These are phyloP conservation scores for Leptatherina wallacei DNA, from an alignment of 2,797 vertebrate genomes.

Conservation along the genomic window DNA sequence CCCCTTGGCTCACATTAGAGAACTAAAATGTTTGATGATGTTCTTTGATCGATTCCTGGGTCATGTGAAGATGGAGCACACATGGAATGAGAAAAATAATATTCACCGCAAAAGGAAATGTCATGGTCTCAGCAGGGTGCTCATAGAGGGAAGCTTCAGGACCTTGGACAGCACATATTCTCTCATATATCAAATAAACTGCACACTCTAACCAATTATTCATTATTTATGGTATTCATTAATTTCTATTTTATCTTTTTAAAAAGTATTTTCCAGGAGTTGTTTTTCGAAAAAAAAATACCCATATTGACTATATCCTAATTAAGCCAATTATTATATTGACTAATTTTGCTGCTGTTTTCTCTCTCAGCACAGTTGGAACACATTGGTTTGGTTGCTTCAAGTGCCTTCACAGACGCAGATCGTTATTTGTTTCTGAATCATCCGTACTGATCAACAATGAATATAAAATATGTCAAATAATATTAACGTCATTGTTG, in stretches of 20 bases:
- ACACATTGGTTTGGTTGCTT: neutral
- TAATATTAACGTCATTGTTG: slow-evolving; percentile 12
- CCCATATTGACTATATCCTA: neutral
- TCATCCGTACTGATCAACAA: neutral
- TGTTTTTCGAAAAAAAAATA: neutral
- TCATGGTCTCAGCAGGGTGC: slow-evolving; percentile 2
- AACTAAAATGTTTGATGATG: slow-evolving; percentile 22
- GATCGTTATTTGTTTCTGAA: slow-evolving; percentile 18
- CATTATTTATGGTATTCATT: neutral
- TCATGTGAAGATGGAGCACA: slow-evolving; percentile 16
- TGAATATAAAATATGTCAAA: slow-evolving; percentile 10
- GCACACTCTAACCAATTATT: neutral
- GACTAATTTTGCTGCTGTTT: slow-evolving; percentile 5
- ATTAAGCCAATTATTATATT: slow-evolving; percentile 15
- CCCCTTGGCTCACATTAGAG: slow-evolving; percentile 36
- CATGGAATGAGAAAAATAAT: slow-evolving; percentile 21
- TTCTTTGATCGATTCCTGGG: slow-evolving; percentile 27
- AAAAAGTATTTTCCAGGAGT: neutral
- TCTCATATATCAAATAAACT: neutral
- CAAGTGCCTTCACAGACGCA: neutral
- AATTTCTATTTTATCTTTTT: neutral
- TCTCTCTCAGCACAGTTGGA: neutral
- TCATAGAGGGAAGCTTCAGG: slow-evolving; percentile 25
- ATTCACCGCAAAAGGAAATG: slow-evolving; percentile 12
- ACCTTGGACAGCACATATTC: slow-evolving; percentile 42